Evolutionary conservation across 2,113 vertebrate genomes (phyloP).

Genomic region (Ciconia maguari): DNA sequence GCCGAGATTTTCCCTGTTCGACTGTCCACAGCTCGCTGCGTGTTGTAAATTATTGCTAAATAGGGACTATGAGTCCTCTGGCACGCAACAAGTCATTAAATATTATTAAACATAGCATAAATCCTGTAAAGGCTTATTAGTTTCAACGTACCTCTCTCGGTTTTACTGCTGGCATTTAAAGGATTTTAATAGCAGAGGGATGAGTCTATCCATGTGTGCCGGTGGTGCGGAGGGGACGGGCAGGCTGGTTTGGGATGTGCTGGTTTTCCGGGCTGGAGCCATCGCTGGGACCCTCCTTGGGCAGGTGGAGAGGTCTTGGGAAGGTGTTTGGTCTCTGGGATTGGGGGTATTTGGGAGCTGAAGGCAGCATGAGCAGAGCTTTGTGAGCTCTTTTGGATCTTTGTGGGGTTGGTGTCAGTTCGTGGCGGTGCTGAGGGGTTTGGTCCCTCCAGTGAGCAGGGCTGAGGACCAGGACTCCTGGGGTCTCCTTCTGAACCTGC

Average conservation of each 20-base stretch:
- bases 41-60: slow-evolving; percentile 58
- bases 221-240: rapidly evolving
- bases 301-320: neutral
- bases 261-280: neutral
- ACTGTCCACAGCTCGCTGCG: neutral
- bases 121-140: slow-evolving; percentile 47
- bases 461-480: neutral
- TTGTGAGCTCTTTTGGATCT: neutral
- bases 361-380: neutral
- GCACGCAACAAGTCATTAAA: slow-evolving; percentile 47
- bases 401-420: neutral
- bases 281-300: neutral
- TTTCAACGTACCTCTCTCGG: slow-evolving; percentile 7
- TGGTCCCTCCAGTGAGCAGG: neutral
- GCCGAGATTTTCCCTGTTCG: neutral
- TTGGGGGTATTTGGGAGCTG: neutral
- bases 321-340: neutral
- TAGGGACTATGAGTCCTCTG: slow-evolving; percentile 42
- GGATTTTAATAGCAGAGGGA: neutral
- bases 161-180: slow-evolving; percentile 23
- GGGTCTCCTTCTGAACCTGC: neutral
- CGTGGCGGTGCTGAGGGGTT: neutral
- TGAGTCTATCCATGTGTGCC: rapidly evolving
- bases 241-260: neutral
- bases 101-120: slow-evolving; percentile 41